Percentiles rank a stretch among this genome's conserved stretches.
Evolutionary conservation across 2,797 vertebrate genomes (phyloP).

Genomic region (Tamandua tetradactyla): DNA sequence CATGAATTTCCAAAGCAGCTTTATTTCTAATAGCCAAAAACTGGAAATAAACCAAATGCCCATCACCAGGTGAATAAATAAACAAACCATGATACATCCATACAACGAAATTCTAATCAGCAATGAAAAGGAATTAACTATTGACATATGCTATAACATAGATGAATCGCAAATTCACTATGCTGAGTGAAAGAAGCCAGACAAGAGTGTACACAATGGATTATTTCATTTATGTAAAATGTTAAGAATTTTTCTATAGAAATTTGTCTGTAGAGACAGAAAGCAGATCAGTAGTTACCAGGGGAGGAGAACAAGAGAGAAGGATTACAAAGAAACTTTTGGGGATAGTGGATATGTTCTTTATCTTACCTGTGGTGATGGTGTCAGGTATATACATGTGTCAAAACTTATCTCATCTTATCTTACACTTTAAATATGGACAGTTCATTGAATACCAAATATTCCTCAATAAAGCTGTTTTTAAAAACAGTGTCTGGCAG

Average conservation of each 20-base stretch:
- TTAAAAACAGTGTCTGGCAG: background rate
- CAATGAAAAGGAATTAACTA: too few species aligned
- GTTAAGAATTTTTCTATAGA: background rate
- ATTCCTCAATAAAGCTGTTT: background rate
- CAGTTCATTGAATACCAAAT: background rate
- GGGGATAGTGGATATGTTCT: background rate
- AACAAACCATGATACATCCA: too few species aligned
- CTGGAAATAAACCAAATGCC: background rate
- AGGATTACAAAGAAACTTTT: background rate
- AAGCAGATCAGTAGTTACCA: background rate
- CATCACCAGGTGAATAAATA: background rate
- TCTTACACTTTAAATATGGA: background rate
- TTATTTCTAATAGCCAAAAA: background rate
- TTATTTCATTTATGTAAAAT: background rate
- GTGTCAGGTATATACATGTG: background rate
- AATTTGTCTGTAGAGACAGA: background rate
- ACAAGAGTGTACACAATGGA: background rate
- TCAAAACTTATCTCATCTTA: background rate
- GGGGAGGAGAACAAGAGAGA: background rate
- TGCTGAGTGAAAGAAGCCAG: too few species aligned
- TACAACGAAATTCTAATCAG: too few species aligned
- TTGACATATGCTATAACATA: too few species aligned
- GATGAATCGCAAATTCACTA: too few species aligned
- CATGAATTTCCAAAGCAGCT: background rate
- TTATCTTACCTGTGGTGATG: background rate